Percentiles rank a stretch among this genome's conserved stretches.
Evolutionary conservation across 2,797 vertebrate genomes (phyloP).

Genomic region (Allobates femoralis): DNA sequence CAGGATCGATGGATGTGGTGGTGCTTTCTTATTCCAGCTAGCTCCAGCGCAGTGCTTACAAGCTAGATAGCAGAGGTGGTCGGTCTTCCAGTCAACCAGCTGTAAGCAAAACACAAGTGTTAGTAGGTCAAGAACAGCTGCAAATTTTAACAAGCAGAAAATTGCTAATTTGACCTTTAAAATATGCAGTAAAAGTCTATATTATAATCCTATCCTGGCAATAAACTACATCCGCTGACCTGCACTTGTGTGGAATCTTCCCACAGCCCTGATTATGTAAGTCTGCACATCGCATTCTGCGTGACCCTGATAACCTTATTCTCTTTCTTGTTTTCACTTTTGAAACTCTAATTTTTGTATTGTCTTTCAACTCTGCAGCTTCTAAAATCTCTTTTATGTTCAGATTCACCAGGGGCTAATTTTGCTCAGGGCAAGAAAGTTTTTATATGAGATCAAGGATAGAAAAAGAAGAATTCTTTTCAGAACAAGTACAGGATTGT

Average conservation of each 20-base stretch:
- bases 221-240: background rate
- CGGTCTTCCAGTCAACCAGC: no score
- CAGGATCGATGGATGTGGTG: no score
- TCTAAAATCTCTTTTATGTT: constrained; percentile 19
- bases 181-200: background rate
- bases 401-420: constrained; percentile 9
- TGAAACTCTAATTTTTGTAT: constrained; percentile 27
- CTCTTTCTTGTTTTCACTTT: constrained; percentile 6
- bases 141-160: no score
- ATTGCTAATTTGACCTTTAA: no score
- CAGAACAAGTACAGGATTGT: background rate
- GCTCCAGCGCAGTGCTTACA: no score
- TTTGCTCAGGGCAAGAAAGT: constrained; percentile 26
- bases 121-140: no score
- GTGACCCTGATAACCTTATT: background rate
- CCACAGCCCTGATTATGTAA: background rate
- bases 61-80: no score
- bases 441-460: constrained; percentile 33
- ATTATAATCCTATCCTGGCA: background rate
- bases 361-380: constrained; percentile 33
- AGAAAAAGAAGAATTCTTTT: background rate
- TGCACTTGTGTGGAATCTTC: background rate
- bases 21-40: no score
- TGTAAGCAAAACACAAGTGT: no score
- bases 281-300: background rate